phyloP scores from a whole-genome alignment of 2,888 invertebrate species.

The Anagyrus pseudococci region DNA sequence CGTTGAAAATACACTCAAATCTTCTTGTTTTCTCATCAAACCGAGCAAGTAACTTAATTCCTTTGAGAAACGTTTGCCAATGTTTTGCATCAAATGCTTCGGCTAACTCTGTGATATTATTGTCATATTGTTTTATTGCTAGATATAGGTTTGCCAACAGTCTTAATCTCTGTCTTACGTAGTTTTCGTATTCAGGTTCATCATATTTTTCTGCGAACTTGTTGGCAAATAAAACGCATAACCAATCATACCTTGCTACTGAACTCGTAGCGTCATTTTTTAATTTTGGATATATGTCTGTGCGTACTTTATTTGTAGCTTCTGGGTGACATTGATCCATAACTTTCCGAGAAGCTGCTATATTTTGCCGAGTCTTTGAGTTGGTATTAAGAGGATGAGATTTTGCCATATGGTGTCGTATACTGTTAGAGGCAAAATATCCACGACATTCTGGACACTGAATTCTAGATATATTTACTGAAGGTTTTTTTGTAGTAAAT shows the following conservation, averaged over 20 bases:
- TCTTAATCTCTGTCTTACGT: slow-evolving; percentile 1
- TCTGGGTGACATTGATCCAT: no score
- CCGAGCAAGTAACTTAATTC: not conserved
- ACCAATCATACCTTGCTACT: not conserved
- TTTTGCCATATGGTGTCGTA: no score
- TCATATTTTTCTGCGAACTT: not conserved
- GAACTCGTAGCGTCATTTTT: not conserved
- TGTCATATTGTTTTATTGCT: not conserved
- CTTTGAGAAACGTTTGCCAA: not conserved
- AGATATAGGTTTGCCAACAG: not conserved
- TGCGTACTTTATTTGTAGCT: no score
- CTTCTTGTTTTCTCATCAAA: not conserved
- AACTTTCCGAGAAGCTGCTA: no score
- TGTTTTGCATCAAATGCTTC: not conserved
- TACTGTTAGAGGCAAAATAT: no score
- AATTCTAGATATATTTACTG: no score
- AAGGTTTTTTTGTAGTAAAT: no score
- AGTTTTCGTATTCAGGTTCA: not conserved
- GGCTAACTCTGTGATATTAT: not conserved
- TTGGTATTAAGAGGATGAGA: no score
- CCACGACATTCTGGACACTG: no score
- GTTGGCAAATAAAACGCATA: slow-evolving; percentile 1
- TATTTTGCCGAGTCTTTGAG: no score
- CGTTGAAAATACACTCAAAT: not conserved
- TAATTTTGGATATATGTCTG: no score